Conservation (phyloP, 2,888 invertebrate genomes). For the Therioaphis trifolii region DNA sequence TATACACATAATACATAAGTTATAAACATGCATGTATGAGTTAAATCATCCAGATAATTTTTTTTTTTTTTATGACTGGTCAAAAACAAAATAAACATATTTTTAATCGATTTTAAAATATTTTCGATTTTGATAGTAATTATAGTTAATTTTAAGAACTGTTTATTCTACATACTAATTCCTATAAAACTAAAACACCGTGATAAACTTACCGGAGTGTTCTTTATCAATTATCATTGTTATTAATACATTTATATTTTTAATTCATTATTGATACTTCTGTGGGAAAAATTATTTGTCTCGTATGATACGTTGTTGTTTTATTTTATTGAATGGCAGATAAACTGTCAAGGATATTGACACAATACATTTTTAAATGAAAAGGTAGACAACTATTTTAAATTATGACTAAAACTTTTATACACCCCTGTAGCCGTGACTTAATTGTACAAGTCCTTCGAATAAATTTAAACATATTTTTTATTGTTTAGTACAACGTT, state of each 20-base stretch:
- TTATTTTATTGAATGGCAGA: neutral
- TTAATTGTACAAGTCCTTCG: neutral
- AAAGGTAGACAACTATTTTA: conserved; percentile 31
- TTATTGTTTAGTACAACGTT: no score
- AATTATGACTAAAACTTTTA: conserved; percentile 7
- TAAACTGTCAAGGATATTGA: conserved; percentile 25
- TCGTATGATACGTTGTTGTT: neutral
- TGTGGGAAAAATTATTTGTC: neutral
- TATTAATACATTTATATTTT: neutral
- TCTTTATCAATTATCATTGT: no score
- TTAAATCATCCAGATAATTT: neutral
- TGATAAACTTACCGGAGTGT: no score
- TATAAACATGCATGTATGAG: neutral
- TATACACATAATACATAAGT: neutral
- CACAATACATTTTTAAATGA: neutral
- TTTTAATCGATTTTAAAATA: no score
- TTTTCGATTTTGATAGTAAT: no score
- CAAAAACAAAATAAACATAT: no score
- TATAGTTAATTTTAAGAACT: no score
- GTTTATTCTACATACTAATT: no score
- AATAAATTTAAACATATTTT: neutral
- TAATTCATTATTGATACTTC: neutral
- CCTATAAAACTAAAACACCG: no score
- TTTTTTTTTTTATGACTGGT: no score
- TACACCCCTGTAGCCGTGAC: neutral